Base-by-base conservation (phyloP, 2,888 invertebrate species). In the Pomacea canaliculata region DNA sequence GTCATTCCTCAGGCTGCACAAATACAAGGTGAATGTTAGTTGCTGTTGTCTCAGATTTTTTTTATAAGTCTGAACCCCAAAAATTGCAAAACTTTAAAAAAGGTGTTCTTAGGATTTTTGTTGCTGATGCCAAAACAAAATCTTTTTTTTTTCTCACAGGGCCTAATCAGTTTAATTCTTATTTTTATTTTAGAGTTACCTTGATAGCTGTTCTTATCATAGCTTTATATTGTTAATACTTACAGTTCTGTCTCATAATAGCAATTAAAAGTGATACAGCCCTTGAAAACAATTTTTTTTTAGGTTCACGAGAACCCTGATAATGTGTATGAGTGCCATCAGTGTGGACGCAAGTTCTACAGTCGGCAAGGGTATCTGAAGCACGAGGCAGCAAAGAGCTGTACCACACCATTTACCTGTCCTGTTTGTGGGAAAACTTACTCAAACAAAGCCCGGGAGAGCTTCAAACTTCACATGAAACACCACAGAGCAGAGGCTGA, bases 391-490 rank as follows among this genome's bases (percentile, higher is more conserved):
- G 74, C 73, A 27, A 73, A 74, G 69, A 71, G 78, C 13, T 80
- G 80, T 69, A 78, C 80, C 27, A 73, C 73, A 67, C 80, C 80
- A 18, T 67, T 76, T 46, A 71, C 60, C n/a, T 80, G 80, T 48
- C 63, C 65, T 48, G 76, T 80, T n/a, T 80, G 80, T 73, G 80
- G 80, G n/a, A 80, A 80, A 60, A 76, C 74, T 3, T 80, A 80
- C 69, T 76, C 78, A 23, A 79, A 76, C 70, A 80, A 80, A 73
- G 80, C 80, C 19, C 76, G 76, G 65, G 80, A 80, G 60, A 80
- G 80, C 71, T 80, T 76, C 73, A 80, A 80, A 69, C 71, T 78
- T 9, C 80, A 80, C 51, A 80, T 80, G 80, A 78, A 76, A 37
- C 78, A 80, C 59, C 80, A 80, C 65, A 59, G 63, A 69, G 70